Base-by-base conservation (phyloP, 2,797 vertebrate species). In the Halcyon chelicuti region DNA sequence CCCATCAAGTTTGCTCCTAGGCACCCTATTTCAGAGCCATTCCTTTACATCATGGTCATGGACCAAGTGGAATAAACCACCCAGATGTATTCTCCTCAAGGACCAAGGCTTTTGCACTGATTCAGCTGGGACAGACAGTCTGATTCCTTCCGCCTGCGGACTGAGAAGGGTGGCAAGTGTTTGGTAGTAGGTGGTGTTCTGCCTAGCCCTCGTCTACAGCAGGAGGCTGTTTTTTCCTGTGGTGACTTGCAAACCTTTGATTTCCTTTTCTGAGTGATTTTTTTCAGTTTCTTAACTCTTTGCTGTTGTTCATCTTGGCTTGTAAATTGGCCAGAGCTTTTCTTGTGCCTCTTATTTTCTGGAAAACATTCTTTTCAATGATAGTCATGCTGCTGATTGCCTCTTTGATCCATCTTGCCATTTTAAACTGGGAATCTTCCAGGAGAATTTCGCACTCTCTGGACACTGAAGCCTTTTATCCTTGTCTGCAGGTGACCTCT, bases 401-500 rank as follows among this genome's bases (percentile, higher is more conserved):
- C 26, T 74, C 93, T 95, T 95, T 91, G 79, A 94, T 92, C 62
- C 86, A 29, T 90, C 66, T 65, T 90, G 73, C 76, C 58, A 80
- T 95, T 90, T 95, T 77, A 91, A 94, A 83, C 76, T 72, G 76
- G 76, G 85, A 91, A 57, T 71, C 90, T 88, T 94, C 91, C 94
- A 97, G 82, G 52, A 93, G 40, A 78, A 90, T 93, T 95, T 93
- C 0, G 2, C 75, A 65, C 42, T 94, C 78, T 57, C 49, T 86
- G 90, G 91, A 96, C 91, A 61, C 44, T 77, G 49, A 88, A 88
- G 87, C 68, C 79, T 96, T 96, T 96, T 74, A 93, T 96, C 82
- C 75, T 91, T 74, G 82, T 80, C 66, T 96, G 90, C 91, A 97
- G 94, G 95, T 96, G 93, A 96, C 93, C 95, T 93, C 82, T 96